These are phyloP conservation scores for Thera britannica DNA, from an alignment of 2,888 invertebrate species.

Conservation along the genomic window DNA sequence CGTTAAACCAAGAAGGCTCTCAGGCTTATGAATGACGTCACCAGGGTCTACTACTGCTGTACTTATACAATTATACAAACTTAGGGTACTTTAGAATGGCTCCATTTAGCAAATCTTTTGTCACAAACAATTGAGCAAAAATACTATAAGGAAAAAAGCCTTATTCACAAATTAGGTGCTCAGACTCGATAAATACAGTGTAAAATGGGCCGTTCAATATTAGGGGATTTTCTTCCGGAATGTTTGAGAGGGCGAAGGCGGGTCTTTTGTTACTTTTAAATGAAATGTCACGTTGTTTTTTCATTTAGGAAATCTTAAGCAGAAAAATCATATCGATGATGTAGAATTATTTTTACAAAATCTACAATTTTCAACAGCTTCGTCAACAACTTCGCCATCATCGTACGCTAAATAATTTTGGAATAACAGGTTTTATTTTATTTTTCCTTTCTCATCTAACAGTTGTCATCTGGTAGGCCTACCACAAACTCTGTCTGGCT, in stretches of 20 bases:
- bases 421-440: no score
- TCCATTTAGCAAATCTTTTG: slow-evolving; percentile 16
- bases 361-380: no score
- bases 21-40: neutral
- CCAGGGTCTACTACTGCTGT: neutral
- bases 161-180: slow-evolving; percentile 27
- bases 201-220: slow-evolving; percentile 22
- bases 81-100: neutral
- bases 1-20: neutral
- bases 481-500: no score
- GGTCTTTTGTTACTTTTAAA: slow-evolving; percentile 18
- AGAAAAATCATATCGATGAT: neutral
- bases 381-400: no score
- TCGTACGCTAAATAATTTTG: no score
- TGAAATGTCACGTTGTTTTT: slow-evolving; percentile 19
- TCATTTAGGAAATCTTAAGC: neutral
- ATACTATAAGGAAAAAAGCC: slow-evolving; percentile 18
- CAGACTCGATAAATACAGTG: slow-evolving; percentile 27
- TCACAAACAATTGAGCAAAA: slow-evolving; percentile 22
- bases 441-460: no score
- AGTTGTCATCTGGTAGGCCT: no score
- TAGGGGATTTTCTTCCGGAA: slow-evolving; percentile 20
- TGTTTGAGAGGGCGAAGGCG: slow-evolving; percentile 14
- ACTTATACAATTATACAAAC: slow-evolving; percentile 1
- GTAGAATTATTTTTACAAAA: no score